phyloP scores from a whole-genome alignment of 1,140 invertebrate genomes.

The Archivesica marissinica region DNA sequence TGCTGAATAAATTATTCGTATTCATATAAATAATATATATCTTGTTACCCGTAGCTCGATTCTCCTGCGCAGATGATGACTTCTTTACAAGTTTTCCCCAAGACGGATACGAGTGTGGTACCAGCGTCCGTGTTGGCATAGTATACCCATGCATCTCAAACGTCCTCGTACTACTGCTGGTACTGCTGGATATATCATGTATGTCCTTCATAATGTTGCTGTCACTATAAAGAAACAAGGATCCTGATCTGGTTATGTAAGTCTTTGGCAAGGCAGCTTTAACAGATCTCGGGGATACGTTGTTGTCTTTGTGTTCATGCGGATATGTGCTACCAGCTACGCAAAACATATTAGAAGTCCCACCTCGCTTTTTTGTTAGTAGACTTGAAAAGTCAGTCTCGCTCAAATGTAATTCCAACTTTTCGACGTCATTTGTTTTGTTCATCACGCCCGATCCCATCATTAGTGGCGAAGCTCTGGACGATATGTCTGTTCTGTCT shows the following conservation, averaged over 20 bases:
- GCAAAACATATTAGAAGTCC: neutral
- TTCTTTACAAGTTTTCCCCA: constrained; percentile 37
- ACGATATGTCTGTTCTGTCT: neutral
- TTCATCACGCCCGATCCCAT: neutral
- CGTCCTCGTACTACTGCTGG: neutral
- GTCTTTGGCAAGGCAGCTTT: constrained; percentile 33
- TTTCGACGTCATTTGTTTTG: neutral
- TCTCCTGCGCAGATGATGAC: neutral
- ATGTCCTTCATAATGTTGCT: neutral
- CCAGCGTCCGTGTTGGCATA: neutral
- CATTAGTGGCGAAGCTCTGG: constrained; percentile 6
- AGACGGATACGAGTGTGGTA: neutral
- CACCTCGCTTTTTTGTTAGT: neutral
- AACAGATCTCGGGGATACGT: constrained; percentile 6
- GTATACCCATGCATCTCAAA: neutral
- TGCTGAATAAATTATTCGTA: too few species aligned
- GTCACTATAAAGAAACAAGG: constrained; percentile 37
- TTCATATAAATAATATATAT: too few species aligned
- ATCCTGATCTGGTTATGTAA: constrained; percentile 23
- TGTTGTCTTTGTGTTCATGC: neutral
- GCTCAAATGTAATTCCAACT: constrained; percentile 30
- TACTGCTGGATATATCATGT: neutral
- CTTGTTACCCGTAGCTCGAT: too few species aligned
- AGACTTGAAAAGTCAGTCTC: neutral
- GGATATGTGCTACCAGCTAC: neutral